Evolutionary conservation across 2,113 vertebrate species (phyloP).

Genomic region (Agapornis roseicollis): DNA sequence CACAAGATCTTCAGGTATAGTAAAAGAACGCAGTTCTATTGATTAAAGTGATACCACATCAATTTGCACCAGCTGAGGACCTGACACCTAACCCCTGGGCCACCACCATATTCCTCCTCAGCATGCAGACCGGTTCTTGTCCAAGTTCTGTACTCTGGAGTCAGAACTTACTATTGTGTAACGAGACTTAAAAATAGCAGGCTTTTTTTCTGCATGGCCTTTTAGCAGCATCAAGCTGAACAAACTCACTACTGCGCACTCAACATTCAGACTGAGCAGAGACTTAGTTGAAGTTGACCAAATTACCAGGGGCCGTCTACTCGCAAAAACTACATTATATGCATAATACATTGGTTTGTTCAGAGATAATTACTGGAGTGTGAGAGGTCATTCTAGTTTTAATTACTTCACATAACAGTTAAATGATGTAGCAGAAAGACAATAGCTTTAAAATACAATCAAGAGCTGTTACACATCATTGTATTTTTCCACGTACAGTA

Average conservation of each 20-base stretch:
- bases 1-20: neutral
- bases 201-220: neutral
- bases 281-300: neutral
- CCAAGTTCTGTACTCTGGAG: neutral
- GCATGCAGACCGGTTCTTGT: neutral
- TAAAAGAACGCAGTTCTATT: neutral
- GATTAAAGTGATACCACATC: neutral
- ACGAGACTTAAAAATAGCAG: neutral
- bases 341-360: slow-evolving; percentile 38
- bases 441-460: slow-evolving; percentile 69
- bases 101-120: neutral
- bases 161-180: neutral
- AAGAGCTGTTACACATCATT: slow-evolving; percentile 65
- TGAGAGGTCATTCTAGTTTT: slow-evolving; percentile 70
- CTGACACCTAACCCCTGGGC: neutral
- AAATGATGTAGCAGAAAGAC: slow-evolving; percentile 64
- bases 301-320: slow-evolving; percentile 30
- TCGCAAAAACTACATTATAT: neutral
- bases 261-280: neutral
- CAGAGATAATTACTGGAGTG: slow-evolving; percentile 69
- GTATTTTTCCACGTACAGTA: slow-evolving; percentile 72
- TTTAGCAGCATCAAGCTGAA: slow-evolving; percentile 16
- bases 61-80: slow-evolving; percentile 5
- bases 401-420: slow-evolving; percentile 71
- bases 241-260: neutral